Percentiles rank a stretch among this genome's conserved stretches.
Conservation (phyloP, 2,888 invertebrate genomes). For the Ochropleura plecta region DNA sequence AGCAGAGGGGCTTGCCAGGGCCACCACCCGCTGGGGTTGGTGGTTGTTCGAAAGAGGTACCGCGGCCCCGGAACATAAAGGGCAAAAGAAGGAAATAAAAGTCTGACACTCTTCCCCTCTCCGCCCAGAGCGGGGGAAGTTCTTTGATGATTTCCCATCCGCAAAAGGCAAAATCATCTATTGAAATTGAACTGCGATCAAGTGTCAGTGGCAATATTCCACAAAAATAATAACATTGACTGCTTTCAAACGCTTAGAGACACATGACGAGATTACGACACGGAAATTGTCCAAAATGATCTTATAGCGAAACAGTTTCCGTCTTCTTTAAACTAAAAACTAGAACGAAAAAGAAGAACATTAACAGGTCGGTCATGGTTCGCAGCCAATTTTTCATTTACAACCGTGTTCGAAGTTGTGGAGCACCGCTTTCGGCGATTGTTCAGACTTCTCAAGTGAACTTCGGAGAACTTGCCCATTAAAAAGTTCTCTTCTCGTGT, state of each 20-base stretch:
- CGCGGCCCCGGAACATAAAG: too few relatives aligned
- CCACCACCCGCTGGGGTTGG: too few relatives aligned
- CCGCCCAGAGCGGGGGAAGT: too few relatives aligned
- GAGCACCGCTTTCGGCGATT: constrained; percentile 66
- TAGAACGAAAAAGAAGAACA: constrained; percentile 29
- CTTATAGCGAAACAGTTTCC: not conserved
- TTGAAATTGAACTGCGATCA: not conserved
- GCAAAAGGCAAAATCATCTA: not conserved
- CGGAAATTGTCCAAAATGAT: constrained; percentile 5
- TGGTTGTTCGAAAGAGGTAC: too few relatives aligned
- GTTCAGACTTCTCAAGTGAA: constrained; percentile 67
- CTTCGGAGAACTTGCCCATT: constrained; percentile 72
- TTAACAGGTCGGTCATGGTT: constrained; percentile 23
- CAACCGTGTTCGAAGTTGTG: constrained; percentile 56
- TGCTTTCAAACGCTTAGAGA: not conserved
- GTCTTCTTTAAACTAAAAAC: constrained; percentile 3
- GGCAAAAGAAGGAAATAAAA: too few relatives aligned
- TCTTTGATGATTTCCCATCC: too few relatives aligned
- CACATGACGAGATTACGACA: not conserved
- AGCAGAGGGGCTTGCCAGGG: too few relatives aligned
- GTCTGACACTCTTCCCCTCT: too few relatives aligned
- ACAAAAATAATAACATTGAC: not conserved
- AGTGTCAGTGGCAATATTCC: not conserved
- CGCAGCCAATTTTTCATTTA: constrained; percentile 47
- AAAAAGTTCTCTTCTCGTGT: constrained; percentile 67